Evolutionary conservation across 2,888 invertebrate species (phyloP), one percentile per base, ranked within the genome.

Genomic region (Mylabris sibirica): DNA sequence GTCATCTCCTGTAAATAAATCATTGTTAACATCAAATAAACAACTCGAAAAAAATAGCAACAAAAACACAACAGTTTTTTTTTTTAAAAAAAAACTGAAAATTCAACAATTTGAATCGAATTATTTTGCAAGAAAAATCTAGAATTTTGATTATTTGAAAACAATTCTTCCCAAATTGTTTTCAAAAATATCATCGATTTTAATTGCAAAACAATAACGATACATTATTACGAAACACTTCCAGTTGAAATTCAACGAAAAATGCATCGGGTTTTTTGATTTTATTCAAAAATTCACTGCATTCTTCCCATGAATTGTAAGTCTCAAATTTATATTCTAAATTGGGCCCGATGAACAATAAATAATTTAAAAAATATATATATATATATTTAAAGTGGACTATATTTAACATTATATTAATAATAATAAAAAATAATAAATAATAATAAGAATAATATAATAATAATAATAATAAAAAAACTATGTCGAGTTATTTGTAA

Each of bases 401-500:
- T 44, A n/a, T 78, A 77, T 77, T 80, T 76, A 57, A 26, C n/a
- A 26, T 26, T 26, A 57, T 57, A 57, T 26, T 57, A 57, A 72
- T 62, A 66, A 65, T 44, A 72, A 72, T 67, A 71, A 63, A 71
- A 67, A 67, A 60, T 35, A 67, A 35, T 60, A 65, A 49, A 64
- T 63, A 61, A 61, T 60, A 65, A 63, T 68, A 24, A 66, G 8
- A 53, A 53, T 53, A 53, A 53, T 22, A 53, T 22, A 49, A 49
- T 22, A 57, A 26, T 57, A 57, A 57, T 57, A 30, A 20, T 76
- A 77, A 57, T 57, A 30, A 20, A 76, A 77, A 77, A 80, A 77
- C 78, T 77, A 80, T 78, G 74, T 80, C 78, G 76, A 79, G 76
- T 80, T 81, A 78, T 76, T 80, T 77, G 72, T 77, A 81, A 81